Evolutionary conservation across 2,888 invertebrate genomes (phyloP), one percentile per base, ranked within the genome.

Genomic region (Charanyca ferruginea): DNA sequence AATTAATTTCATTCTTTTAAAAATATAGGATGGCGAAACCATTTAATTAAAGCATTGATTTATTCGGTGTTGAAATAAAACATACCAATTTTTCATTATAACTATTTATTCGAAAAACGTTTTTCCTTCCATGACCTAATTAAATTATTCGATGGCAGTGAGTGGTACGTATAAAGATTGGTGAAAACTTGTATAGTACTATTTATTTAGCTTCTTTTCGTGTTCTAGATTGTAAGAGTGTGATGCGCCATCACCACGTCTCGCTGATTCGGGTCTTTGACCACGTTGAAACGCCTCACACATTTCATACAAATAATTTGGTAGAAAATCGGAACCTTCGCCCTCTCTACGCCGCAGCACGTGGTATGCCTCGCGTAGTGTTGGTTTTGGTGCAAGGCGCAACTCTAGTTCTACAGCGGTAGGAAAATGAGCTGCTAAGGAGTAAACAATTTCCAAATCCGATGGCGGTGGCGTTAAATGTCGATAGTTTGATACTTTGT

Each of bases 281-380:
- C 94, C 94, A 54, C 91, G 90, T 76, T 95, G 95, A 73, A 93
- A 95, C 25, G 93, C 92, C 75, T 95, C 95, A 76, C 95, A 95
- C 95, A 95, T 95, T 84, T 95, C 95, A 83, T 92, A 95, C 82
- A 95, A 88, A 81, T 95, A 95, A 84, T 95, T 95, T 55, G 95
- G 95, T 68, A 95, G 85, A 82, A 93, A 95, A 78, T 95, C 94
- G 22, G 91, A 86, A 45, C 91, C 83, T 66, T 94, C 94, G 57
- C 94, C 94, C 79, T 95, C 95, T 79, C 94, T 90, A 61, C 95
- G 93, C 28, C 94, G 92, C 60, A 95, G 90, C 80, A 94, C 84
- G 53, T 91, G 91, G 80, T 95, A 95, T 45, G 95, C 94, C 76
- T 95, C 95, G 49, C 95, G 93, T 77, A 95, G 85, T 73, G 93